Conservation (phyloP, 2,888 invertebrate species). For the Aleiodes leptofemur region DNA sequence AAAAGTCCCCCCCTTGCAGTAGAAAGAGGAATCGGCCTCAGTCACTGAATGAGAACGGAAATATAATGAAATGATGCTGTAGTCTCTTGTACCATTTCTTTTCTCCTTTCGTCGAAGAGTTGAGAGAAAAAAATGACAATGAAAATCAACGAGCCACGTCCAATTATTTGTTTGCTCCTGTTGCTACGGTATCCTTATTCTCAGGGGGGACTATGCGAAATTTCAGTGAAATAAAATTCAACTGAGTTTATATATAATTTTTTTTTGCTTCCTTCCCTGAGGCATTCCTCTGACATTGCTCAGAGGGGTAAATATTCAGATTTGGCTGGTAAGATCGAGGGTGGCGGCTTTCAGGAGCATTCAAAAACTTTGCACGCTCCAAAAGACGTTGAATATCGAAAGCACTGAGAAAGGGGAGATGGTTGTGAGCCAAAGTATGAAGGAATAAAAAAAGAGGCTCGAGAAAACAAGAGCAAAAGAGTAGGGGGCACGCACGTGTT, state of each 20-base stretch:
- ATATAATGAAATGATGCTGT: constrained; percentile 16
- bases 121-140: constrained; percentile 37
- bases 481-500: constrained; percentile 36
- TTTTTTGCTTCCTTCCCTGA: constrained; percentile 24
- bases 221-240: constrained; percentile 3
- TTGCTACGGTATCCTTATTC: not conserved
- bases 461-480: constrained; percentile 6
- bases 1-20: not conserved
- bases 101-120: not conserved
- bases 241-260: not conserved
- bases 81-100: constrained; percentile 5
- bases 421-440: constrained; percentile 16
- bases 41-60: constrained; percentile 20
- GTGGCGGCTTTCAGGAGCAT: constrained; percentile 39
- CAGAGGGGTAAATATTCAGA: constrained; percentile 48
- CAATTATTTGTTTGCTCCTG: constrained; percentile 46
- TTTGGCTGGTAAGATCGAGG: constrained; percentile 40
- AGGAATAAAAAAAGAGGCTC: constrained; percentile 24
- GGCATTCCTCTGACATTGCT: constrained; percentile 36
- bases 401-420: not conserved
- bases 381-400: constrained; percentile 15
- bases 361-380: constrained; percentile 50
- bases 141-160: constrained; percentile 47
- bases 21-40: not conserved
- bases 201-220: not conserved